These are phyloP conservation scores for Suillia variegata DNA, from an alignment of 2,888 invertebrate species.

Conservation along the genomic window DNA sequence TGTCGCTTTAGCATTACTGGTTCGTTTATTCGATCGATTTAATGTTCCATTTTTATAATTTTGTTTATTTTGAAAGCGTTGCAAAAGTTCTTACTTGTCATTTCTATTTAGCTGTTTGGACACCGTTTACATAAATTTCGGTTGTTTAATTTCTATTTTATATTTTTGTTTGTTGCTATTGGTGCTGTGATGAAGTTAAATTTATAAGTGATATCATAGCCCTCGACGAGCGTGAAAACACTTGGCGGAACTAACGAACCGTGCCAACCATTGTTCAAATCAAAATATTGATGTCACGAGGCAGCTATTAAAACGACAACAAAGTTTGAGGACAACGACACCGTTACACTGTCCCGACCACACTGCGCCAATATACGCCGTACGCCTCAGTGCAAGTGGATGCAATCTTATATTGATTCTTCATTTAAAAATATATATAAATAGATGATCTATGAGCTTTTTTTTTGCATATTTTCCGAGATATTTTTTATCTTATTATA, in stretches of 20 bases:
- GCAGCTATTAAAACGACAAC: constrained; percentile 21
- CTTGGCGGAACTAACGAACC: constrained; percentile 20
- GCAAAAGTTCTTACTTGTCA: background rate
- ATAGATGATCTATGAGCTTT: no score
- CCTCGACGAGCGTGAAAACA: constrained; percentile 13
- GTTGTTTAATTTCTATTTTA: background rate
- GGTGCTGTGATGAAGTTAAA: background rate
- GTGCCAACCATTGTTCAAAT: constrained; percentile 33
- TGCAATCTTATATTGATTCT: no score
- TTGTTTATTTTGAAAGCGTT: background rate
- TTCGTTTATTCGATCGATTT: constrained; percentile 6
- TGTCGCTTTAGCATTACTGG: background rate
- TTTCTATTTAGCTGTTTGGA: no score
- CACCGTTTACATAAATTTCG: background rate
- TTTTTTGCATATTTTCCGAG: no score
- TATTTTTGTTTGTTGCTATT: background rate
- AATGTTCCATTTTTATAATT: background rate
- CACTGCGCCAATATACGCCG: background rate
- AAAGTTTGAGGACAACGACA: constrained; percentile 50
- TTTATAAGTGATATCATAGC: constrained; percentile 12
- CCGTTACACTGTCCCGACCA: constrained; percentile 20
- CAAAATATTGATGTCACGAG: constrained; percentile 50
- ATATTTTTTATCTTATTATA: no score
- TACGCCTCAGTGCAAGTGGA: no score
- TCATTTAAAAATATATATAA: no score